phyloP scores from a whole-genome alignment of 2,797 vertebrate species.

The Poeciliopsis gracilis region DNA sequence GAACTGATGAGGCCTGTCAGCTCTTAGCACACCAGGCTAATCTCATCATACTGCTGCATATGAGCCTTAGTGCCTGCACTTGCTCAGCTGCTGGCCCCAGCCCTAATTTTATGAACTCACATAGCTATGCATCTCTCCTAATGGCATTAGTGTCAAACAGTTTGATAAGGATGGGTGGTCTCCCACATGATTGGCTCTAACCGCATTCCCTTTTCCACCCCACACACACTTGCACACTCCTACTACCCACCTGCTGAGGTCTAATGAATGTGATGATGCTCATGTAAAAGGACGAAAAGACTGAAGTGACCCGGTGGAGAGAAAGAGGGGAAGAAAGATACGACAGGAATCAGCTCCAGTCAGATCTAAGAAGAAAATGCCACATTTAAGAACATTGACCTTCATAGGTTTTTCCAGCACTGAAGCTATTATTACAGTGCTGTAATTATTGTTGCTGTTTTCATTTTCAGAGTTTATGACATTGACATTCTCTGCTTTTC shows the following conservation, averaged over 20 bases:
- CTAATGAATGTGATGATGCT: constrained; percentile 60
- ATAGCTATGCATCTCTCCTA: constrained; percentile 80
- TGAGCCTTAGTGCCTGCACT: constrained; percentile 64
- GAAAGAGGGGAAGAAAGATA: constrained; percentile 32
- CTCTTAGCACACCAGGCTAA: constrained; percentile 67
- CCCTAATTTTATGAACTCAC: constrained; percentile 77
- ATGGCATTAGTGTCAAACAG: constrained; percentile 78
- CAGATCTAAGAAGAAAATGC: constrained; percentile 66
- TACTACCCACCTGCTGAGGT: constrained; percentile 51
- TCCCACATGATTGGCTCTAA: constrained; percentile 68
- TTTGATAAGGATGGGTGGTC: constrained; percentile 74
- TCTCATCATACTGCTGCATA: constrained; percentile 66
- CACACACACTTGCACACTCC: constrained; percentile 22
- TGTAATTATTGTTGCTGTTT: constrained; percentile 34
- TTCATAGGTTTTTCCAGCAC: constrained; percentile 52
- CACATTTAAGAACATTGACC: constrained; percentile 63
- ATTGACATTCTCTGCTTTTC: constrained; percentile 1
- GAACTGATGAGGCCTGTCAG: constrained; percentile 79
- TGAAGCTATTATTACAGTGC: constrained; percentile 41
- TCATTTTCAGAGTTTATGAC: constrained; percentile 24
- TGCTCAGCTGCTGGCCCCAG: constrained; percentile 56
- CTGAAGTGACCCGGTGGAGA: constrained; percentile 26
- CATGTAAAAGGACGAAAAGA: constrained; percentile 45
- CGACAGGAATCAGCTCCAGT: constrained; percentile 42
- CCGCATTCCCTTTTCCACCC: constrained; percentile 35